These are phyloP conservation scores for Pseudococcus longispinus DNA, from an alignment of 2,888 invertebrate species.

Conservation along the genomic window DNA sequence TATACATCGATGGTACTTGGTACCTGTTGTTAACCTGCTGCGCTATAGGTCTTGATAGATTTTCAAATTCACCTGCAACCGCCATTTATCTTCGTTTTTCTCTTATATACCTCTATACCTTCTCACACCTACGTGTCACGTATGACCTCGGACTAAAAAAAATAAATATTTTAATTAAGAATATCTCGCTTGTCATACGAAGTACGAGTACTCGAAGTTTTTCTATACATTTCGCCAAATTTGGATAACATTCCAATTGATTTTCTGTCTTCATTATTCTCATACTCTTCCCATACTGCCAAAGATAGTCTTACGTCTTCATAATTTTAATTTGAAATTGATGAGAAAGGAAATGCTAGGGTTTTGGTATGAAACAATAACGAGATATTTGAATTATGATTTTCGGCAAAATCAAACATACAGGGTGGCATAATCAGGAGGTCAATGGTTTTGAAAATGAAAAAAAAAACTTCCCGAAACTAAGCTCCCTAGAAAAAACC, in stretches of 20 bases:
- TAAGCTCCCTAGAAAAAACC: too few species aligned
- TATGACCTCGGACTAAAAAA: background rate
- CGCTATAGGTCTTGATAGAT: background rate
- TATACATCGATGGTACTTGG: background rate
- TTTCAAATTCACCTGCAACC: constrained; percentile 16
- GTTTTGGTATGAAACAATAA: too few species aligned
- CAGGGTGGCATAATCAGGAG: too few species aligned
- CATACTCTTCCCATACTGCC: background rate
- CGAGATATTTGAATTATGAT: too few species aligned
- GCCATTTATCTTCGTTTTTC: background rate
- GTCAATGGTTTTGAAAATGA: too few species aligned
- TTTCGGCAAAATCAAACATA: too few species aligned
- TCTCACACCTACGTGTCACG: background rate
- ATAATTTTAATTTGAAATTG: too few species aligned
- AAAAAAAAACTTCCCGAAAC: too few species aligned
- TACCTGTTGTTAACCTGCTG: background rate
- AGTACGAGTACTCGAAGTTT: background rate
- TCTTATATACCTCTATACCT: background rate
- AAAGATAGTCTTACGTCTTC: too few species aligned
- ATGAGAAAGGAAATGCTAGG: too few species aligned
- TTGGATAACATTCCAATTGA: background rate
- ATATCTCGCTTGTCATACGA: background rate
- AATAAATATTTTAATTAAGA: background rate
- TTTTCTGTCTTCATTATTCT: background rate
- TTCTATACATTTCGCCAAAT: background rate